Percentiles rank a stretch among this genome's conserved stretches.
Evolutionary conservation across 2,797 vertebrate species (phyloP).

Genomic region (Gallinago nigripennis): DNA sequence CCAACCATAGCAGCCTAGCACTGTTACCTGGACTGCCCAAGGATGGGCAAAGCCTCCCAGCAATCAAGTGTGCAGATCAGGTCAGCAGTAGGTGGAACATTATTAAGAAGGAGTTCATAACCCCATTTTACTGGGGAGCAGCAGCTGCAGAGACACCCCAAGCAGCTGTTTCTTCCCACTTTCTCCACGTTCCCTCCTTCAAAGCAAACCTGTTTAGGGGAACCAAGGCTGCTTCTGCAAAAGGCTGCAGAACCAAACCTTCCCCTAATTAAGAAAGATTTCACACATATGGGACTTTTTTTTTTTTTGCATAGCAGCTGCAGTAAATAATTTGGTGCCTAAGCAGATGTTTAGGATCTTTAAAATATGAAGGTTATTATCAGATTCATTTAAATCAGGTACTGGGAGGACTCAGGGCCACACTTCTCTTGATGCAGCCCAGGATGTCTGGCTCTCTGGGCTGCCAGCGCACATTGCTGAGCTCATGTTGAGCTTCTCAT

Average conservation of each 20-base stretch:
- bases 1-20: fast-evolving
- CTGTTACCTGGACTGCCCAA: background rate
- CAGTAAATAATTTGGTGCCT: background rate
- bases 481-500: too few species aligned
- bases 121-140: background rate
- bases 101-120: background rate
- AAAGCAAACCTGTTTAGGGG: background rate
- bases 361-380: background rate
- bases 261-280: background rate
- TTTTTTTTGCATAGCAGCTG: background rate
- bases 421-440: too few species aligned
- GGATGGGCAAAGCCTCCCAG: background rate
- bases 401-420: background rate
- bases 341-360: background rate
- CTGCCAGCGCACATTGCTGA: too few species aligned
- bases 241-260: background rate
- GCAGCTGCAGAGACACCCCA: background rate
- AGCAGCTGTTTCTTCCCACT: background rate
- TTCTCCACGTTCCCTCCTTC: background rate
- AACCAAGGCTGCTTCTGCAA: background rate
- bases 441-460: too few species aligned
- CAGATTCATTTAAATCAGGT: background rate
- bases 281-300: background rate
- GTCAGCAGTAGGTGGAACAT: background rate
- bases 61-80: background rate